These are phyloP conservation scores for Drosophila nannoptera DNA, from an alignment of 1,140 invertebrate genomes.

Conservation along the genomic window DNA sequence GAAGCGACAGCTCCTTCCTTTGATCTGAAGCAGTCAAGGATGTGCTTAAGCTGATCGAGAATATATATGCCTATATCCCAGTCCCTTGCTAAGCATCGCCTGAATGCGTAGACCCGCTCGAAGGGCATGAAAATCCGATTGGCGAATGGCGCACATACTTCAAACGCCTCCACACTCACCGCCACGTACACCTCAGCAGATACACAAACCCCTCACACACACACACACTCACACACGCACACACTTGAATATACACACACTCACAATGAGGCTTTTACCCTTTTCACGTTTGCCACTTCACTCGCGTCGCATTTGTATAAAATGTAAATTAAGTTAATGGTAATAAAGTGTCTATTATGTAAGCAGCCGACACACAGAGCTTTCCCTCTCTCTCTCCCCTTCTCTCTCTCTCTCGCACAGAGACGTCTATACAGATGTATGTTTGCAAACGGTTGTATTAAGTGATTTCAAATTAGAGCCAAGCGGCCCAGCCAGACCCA, in stretches of 20 bases:
- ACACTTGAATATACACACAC: background rate
- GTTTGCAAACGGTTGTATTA: conserved; percentile 49
- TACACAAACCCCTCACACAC: no score
- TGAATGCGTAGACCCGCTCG: no score
- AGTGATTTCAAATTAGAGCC: conserved; percentile 64
- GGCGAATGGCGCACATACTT: background rate
- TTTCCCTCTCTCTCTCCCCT: no score
- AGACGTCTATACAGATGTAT: conserved; percentile 20
- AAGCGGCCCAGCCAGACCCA: background rate
- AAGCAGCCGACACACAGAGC: conserved; percentile 41
- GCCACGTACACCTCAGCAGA: background rate
- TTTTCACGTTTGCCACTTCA: conserved; percentile 51
- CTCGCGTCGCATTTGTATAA: conserved; percentile 68
- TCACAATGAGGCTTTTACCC: conserved; percentile 45
- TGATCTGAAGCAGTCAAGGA: no score
- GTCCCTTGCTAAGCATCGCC: background rate
- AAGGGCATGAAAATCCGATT: background rate
- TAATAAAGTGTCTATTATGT: conserved; percentile 76
- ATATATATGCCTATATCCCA: background rate
- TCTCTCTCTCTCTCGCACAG: background rate
- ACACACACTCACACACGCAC: conserved; percentile 22
- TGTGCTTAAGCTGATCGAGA: no score
- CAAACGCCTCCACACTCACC: background rate
- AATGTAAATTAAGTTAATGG: conserved; percentile 75
- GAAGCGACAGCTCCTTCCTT: no score